Base-by-base conservation (phyloP, 2,797 vertebrate species). In the Lacerta bilineata region DNA sequence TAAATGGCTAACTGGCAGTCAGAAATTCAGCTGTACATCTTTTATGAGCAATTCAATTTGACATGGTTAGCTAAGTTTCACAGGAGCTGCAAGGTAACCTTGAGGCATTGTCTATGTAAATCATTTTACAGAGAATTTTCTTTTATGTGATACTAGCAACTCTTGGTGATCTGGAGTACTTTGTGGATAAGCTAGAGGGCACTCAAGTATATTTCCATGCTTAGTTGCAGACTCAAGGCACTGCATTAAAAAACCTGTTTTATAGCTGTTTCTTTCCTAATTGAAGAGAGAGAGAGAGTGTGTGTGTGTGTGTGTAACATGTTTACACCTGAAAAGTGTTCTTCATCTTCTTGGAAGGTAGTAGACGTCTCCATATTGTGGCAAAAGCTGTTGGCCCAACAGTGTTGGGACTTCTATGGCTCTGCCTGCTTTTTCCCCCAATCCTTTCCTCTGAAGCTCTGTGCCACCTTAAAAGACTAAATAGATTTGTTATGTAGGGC, bases 321-420 rank as follows among this genome's bases (percentile, higher is more conserved):
- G 0, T 84, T 91, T 83, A 2, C 75, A 50, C 15, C 43, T 43
- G 3, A 15, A 92, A 92, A 89, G 74, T 20, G 88, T 83, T 91
- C 87, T 23, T 1, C 61, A 2, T 85, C 87, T 91, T 80, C 59
- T 76, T 68, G 8, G 80, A 87, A 50, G 0, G 10, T 87, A 90
- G 86, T 87, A 93, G 71, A 91, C 89, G 81, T 91, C 89, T 41
- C 88, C 0, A 0, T 0, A 0, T 0, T 0, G 77, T 86, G 80
- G 1, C 43, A 89, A 88, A 88, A 93, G 76, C 79, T 90, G 23
- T 74, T 33, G 33, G 33, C 33, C 33, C 33, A 33, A 33, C 33
- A 33, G 33, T 33, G 33, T 33, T 90, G 33, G 27, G 39, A 78
- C 29, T 76, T 64, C 8, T 50, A 20, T 69, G 64, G 18, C 43